Evolutionary conservation across 2,888 invertebrate species (phyloP), one percentile per base, ranked within the genome.

Genomic region (Apamea crenata): DNA sequence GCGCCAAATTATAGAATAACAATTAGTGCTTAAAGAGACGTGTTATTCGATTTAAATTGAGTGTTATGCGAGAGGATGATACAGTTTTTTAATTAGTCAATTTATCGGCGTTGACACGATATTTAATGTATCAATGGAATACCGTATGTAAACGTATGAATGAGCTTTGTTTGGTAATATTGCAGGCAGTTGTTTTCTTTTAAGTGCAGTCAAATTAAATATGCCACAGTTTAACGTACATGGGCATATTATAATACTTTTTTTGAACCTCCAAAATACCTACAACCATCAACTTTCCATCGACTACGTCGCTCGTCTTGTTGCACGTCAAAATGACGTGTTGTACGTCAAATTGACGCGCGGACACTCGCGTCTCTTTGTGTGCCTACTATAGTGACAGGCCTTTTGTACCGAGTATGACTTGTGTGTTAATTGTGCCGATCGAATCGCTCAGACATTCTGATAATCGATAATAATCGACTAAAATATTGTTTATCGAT

Each of bases 11-110:
- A 88, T 86, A 85, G 82, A 80, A 82, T 78, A 79, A 86, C 89
- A 89, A 92, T 92, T 90, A 91, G 85, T 88, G 82, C 90, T 91
- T 91, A 88, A 87, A 89, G 78, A 82, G 44, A 84, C 83, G 77
- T 88, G 87, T 88, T 86, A 88, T 90, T 89, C 66, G 87, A 82
- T 84, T 89, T 89, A 83, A 88, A 88, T 80, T 78, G 59, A 47
- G 3, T n/a, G 63, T 50, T 29, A 36, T 50, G 61, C n/a, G 50
- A 44, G 59, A 77, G 32, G 40, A 66, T 74, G 18, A 40, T 70
- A 40, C 16, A 29, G 29, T 29, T 50, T 50, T 61, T 56, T 56
- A 59, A 80, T 80, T 74, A 61, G 29, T 70, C 66, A 29, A 67
- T 74, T 71, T 21, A 71, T 53, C 63, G 1, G 21, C 53, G 21